phyloP scores from a whole-genome alignment of 2,113 vertebrate genomes.

The Himantopus leucocephalus region DNA sequence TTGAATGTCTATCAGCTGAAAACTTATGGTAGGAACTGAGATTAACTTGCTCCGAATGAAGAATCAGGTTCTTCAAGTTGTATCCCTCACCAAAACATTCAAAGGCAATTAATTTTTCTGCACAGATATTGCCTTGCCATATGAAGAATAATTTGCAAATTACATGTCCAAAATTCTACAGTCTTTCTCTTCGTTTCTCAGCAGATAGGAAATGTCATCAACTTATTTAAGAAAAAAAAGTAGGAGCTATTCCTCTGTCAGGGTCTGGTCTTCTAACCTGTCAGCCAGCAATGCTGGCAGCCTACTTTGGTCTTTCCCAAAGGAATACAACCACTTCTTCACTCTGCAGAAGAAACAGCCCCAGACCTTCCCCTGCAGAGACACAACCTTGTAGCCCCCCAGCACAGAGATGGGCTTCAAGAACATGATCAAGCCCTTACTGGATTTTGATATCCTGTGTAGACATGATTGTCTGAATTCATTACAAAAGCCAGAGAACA shows the following conservation, averaged over 20 bases:
- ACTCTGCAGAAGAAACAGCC: not conserved
- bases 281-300: not conserved
- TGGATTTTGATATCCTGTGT: not conserved
- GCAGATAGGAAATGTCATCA: not conserved
- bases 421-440: not conserved
- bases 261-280: not conserved
- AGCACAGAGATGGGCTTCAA: not conserved
- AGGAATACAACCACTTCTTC: not conserved
- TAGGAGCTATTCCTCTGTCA: not conserved
- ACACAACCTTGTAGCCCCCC: not conserved
- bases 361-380: not conserved
- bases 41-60: not conserved
- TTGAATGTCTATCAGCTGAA: not conserved
- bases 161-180: not conserved
- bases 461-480: not conserved
- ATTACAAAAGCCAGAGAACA: not conserved
- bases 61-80: not conserved
- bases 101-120: not conserved
- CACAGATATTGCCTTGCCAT: not conserved
- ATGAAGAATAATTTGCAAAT: not conserved
- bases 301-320: not conserved
- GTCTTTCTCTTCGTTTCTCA: not conserved
- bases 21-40: not conserved
- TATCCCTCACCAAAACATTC: not conserved
- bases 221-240: not conserved